phyloP scores from a whole-genome alignment of 1,140 invertebrate species.

The Halesus radiatus region DNA sequence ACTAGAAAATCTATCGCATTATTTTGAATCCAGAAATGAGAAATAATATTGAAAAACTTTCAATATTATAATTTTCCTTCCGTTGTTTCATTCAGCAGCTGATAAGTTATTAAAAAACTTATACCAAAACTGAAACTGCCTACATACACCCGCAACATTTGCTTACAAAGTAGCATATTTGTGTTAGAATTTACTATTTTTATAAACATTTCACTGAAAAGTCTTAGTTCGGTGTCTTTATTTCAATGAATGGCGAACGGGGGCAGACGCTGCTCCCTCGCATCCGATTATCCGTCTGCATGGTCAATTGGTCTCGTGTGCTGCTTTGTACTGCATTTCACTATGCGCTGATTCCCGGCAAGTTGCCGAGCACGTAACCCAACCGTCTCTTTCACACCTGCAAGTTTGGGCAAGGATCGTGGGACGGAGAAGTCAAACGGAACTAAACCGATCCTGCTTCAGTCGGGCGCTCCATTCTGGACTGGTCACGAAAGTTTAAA shows the following conservation, averaged over 20 bases:
- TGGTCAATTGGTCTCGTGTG: constrained; percentile 28
- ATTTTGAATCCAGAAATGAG: too few species aligned
- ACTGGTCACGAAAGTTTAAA: constrained; percentile 35
- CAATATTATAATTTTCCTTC: too few species aligned
- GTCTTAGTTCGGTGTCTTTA: too few species aligned
- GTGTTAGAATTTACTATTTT: too few species aligned
- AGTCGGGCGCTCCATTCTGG: constrained; percentile 26
- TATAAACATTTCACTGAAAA: too few species aligned
- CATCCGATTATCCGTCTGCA: constrained; percentile 33
- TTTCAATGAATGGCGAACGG: neutral
- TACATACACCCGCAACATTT: too few species aligned
- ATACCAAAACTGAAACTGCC: too few species aligned
- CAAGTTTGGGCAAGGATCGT: neutral
- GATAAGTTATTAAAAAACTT: too few species aligned
- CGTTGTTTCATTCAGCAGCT: too few species aligned
- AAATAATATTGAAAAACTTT: too few species aligned
- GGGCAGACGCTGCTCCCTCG: constrained; percentile 6
- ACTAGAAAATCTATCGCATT: too few species aligned
- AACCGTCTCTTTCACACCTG: constrained; percentile 9
- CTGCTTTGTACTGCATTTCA: constrained; percentile 26
- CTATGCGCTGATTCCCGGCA: neutral
- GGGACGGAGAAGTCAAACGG: constrained; percentile 35
- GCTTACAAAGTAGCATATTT: too few species aligned
- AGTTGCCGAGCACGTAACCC: constrained; percentile 3
- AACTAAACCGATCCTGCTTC: constrained; percentile 52